Evolutionary conservation across 2,888 invertebrate genomes (phyloP).

Genomic region (Eustalomyia histrio): DNA sequence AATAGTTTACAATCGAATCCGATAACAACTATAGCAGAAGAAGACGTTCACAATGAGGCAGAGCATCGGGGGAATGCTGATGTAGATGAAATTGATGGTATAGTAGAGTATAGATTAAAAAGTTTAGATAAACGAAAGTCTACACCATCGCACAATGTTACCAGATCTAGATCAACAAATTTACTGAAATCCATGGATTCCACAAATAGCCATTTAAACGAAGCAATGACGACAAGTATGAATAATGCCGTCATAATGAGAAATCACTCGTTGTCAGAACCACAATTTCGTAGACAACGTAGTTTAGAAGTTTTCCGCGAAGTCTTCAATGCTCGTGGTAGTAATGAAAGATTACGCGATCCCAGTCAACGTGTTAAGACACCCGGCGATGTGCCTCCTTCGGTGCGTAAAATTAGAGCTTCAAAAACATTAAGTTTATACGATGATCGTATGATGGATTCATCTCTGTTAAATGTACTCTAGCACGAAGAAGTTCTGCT

Average conservation of each 20-base stretch:
- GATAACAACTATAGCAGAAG: conserved; percentile 76
- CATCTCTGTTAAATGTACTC: conserved; percentile 78
- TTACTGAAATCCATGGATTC: conserved; percentile 70
- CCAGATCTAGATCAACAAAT: conserved; percentile 73
- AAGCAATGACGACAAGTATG: background rate
- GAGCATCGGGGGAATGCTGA: conserved; percentile 51
- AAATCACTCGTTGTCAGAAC: conserved; percentile 61
- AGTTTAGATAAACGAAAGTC: conserved; percentile 62
- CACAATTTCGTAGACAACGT: conserved; percentile 82
- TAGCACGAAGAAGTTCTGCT: conserved; percentile 80
- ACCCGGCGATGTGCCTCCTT: conserved; percentile 89
- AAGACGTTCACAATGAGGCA: conserved; percentile 62
- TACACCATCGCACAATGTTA: conserved; percentile 74
- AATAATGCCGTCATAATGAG: conserved; percentile 38
- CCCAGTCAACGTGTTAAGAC: conserved; percentile 89
- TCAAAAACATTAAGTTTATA: conserved; percentile 90
- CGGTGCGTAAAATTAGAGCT: conserved; percentile 86
- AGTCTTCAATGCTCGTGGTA: conserved; percentile 85
- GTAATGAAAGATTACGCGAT: conserved; percentile 84
- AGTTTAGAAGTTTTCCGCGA: conserved; percentile 89
- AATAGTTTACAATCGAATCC: conserved; percentile 71
- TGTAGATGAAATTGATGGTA: conserved; percentile 49
- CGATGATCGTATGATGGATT: conserved; percentile 92
- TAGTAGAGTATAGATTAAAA: conserved; percentile 55
- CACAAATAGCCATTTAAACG: conserved; percentile 63